phyloP scores from a whole-genome alignment of 1,140 invertebrate species.

The Vanessa tameamea region DNA sequence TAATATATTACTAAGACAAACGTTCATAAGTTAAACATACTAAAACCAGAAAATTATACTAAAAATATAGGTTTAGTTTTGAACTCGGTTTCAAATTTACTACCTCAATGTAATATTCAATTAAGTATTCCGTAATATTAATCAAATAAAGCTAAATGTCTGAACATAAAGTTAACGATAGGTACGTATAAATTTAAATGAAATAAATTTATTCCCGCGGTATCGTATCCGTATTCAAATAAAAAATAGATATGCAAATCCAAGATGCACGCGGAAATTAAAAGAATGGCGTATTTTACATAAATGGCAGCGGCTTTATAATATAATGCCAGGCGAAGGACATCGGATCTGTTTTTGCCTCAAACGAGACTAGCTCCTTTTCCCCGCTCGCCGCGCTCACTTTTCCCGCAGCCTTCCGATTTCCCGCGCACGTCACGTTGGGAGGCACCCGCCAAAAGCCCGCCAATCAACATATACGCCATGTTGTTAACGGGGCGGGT shows the following conservation, averaged over 20 bases:
- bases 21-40: no score
- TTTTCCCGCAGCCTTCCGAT: conserved; percentile 63
- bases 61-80: no score
- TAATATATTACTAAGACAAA: no score
- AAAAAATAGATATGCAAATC: conserved; percentile 13
- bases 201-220: not conserved
- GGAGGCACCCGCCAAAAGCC: conserved; percentile 58
- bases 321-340: conserved; percentile 6
- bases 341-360: conserved; percentile 23
- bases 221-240: not conserved
- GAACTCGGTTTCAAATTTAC: no score
- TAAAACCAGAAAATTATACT: no score
- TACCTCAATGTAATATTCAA: no score
- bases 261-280: conserved; percentile 12
- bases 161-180: not conserved
- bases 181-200: not conserved
- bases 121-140: no score
- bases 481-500: conserved; percentile 76
- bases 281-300: conserved; percentile 17
- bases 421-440: conserved; percentile 68
- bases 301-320: conserved; percentile 12
- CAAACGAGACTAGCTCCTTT: not conserved
- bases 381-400: conserved; percentile 22
- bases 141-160: not conserved
- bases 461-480: conserved; percentile 76